A percentile compares a stretch with the other conserved stretches of the same genome.
Evolutionary conservation across 2,888 invertebrate genomes (phyloP).

Genomic region (Stenoptilia bipunctidactyla): DNA sequence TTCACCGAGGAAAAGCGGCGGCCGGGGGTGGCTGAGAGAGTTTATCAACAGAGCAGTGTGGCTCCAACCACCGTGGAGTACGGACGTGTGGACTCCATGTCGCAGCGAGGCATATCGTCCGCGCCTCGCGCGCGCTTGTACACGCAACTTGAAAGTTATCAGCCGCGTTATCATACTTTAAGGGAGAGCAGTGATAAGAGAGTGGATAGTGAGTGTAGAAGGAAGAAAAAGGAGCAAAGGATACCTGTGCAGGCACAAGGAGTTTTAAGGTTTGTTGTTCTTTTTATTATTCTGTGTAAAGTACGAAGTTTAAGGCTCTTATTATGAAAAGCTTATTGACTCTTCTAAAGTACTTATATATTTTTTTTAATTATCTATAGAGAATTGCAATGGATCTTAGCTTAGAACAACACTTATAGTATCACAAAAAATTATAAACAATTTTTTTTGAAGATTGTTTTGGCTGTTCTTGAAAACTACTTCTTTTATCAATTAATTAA

Average conservation of each 20-base stretch:
- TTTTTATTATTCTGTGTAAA: neutral
- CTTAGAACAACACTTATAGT: too few species aligned
- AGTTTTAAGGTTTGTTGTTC: slow-evolving; percentile 36
- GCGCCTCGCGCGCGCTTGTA: slow-evolving; percentile 58
- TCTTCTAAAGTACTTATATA: too few species aligned
- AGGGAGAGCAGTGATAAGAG: slow-evolving; percentile 59
- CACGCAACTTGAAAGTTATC: slow-evolving; percentile 65
- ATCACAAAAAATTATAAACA: too few species aligned
- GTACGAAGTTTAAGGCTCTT: too few species aligned
- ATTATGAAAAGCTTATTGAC: too few species aligned
- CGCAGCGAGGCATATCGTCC: slow-evolving; percentile 43
- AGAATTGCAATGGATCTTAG: too few species aligned
- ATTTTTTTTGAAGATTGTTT: too few species aligned
- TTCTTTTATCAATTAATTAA: too few species aligned
- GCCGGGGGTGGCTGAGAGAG: slow-evolving; percentile 48
- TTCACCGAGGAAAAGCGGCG: slow-evolving; percentile 53
- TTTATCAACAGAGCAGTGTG: slow-evolving; percentile 37
- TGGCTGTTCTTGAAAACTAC: too few species aligned
- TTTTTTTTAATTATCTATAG: too few species aligned
- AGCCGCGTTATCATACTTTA: slow-evolving; percentile 62
- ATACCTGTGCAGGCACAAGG: slow-evolving; percentile 29
- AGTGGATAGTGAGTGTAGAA: slow-evolving; percentile 58
- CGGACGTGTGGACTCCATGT: slow-evolving; percentile 42
- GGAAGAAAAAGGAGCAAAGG: slow-evolving; percentile 38
- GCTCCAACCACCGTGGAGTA: slow-evolving; percentile 35